A percentile compares a stretch with the other conserved stretches of the same genome.
phyloP scores from a whole-genome alignment of 2,113 vertebrate genomes.

The Gadus chalcogrammus region DNA sequence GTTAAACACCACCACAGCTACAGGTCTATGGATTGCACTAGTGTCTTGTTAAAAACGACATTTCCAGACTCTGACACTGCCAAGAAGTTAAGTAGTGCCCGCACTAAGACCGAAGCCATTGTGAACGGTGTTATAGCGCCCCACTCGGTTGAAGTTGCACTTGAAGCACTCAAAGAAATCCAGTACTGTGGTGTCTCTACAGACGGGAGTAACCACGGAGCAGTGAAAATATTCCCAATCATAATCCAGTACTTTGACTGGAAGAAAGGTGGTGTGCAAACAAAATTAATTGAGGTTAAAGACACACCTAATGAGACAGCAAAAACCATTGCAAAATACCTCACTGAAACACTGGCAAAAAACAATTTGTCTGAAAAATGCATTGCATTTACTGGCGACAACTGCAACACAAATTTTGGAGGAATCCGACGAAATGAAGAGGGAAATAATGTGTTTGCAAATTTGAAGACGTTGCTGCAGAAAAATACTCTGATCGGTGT shows the following conservation, averaged over 20 bases:
- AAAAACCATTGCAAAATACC: no score
- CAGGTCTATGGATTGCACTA: conserved; percentile 31
- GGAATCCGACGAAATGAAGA: conserved; percentile 22
- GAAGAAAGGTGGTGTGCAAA: no score
- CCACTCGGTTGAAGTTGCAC: conserved; percentile 29
- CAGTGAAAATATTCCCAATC: conserved; percentile 27
- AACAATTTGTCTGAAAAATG: no score
- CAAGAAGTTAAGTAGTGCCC: conserved; percentile 8
- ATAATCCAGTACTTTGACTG: no score
- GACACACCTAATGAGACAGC: no score
- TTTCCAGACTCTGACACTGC: conserved; percentile 25
- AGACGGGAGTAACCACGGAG: conserved; percentile 21
- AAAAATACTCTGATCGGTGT: conserved; percentile 36
- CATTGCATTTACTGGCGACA: conserved; percentile 42
- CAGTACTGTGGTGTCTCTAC: conserved; percentile 23
- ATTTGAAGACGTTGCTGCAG: conserved; percentile 28
- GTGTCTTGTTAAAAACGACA: conserved; percentile 21
- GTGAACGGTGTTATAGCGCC: conserved; percentile 19
- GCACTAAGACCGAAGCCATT: conserved; percentile 28
- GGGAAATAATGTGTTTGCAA: conserved; percentile 35
- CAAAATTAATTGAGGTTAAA: no score
- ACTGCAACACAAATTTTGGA: conserved; percentile 35
- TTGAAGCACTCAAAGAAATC: conserved; percentile 27
- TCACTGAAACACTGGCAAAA: no score
- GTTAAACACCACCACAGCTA: conserved; percentile 22